A percentile compares a stretch with the other conserved stretches of the same genome.
phyloP scores from a whole-genome alignment of 2,888 invertebrate genomes.

The Diadromus collaris region DNA sequence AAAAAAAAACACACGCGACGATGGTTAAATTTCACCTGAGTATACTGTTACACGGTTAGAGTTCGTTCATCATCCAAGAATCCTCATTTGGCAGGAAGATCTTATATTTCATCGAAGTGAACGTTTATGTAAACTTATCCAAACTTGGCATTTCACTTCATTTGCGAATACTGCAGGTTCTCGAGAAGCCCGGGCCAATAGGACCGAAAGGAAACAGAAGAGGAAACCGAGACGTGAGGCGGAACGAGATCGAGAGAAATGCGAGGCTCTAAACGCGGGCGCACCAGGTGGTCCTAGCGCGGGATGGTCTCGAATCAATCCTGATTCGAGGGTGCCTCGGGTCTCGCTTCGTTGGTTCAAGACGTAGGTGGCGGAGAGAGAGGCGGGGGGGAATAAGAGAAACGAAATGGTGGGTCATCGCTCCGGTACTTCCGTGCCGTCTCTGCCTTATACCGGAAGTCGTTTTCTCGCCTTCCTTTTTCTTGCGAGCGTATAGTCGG shows the following conservation, averaged over 20 bases:
- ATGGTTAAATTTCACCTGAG: background rate
- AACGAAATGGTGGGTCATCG: slow-evolving; percentile 56
- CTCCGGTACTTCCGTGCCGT: slow-evolving; percentile 52
- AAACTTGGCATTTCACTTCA: slow-evolving; percentile 20
- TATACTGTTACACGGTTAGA: background rate
- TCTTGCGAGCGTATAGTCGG: slow-evolving; percentile 7
- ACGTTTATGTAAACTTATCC: background rate
- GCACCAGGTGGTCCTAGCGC: slow-evolving; percentile 57
- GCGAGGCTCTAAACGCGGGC: slow-evolving; percentile 52
- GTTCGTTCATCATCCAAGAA: background rate
- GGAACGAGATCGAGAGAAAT: slow-evolving; percentile 55
- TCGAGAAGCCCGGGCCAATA: slow-evolving; percentile 10
- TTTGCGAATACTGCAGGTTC: slow-evolving; percentile 25
- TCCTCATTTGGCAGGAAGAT: background rate
- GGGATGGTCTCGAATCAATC: slow-evolving; percentile 58
- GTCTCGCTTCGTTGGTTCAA: slow-evolving; percentile 45
- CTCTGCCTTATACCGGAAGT: slow-evolving; percentile 56
- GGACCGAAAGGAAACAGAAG: slow-evolving; percentile 4
- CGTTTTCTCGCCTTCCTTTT: slow-evolving; percentile 53
- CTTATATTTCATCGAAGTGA: slow-evolving; percentile 2
- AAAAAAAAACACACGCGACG: no score
- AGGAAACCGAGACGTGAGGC: slow-evolving; percentile 15
- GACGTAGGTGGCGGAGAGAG: background rate
- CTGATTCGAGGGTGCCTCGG: slow-evolving; percentile 45
- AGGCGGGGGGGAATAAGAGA: slow-evolving; percentile 22